phyloP scores from a whole-genome alignment of 1,140 invertebrate species.

The Heliconius hermathena region DNA sequence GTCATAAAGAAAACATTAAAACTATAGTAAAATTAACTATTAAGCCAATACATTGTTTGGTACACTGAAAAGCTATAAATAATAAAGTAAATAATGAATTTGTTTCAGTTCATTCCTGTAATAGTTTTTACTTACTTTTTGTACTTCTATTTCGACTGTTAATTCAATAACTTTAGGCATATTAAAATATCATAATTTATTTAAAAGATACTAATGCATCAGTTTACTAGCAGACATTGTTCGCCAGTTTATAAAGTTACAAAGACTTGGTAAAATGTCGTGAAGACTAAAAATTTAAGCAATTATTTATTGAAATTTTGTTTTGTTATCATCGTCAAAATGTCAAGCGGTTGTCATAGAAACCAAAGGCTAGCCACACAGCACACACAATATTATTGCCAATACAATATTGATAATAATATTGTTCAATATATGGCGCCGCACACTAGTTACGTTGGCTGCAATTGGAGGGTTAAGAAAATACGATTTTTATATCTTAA shows the following conservation, averaged over 20 bases:
- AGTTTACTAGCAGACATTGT: background rate
- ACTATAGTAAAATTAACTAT: background rate
- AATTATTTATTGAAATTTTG: conserved; percentile 4
- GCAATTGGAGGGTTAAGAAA: too few relatives aligned
- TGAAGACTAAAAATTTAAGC: background rate
- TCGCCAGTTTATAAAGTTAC: background rate
- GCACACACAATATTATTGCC: too few relatives aligned
- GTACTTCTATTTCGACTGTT: conserved; percentile 69
- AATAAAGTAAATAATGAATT: conserved; percentile 30
- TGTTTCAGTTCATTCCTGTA: background rate
- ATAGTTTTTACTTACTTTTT: conserved; percentile 54
- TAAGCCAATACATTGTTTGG: background rate
- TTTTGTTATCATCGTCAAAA: background rate
- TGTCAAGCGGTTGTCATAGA: conserved; percentile 16
- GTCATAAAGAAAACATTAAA: conserved; percentile 1
- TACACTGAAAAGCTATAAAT: background rate
- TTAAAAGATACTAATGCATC: conserved; percentile 4
- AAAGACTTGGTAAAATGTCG: background rate
- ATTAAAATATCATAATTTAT: conserved; percentile 38
- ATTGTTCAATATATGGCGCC: too few relatives aligned
- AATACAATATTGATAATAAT: too few relatives aligned
- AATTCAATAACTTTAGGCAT: conserved; percentile 75
- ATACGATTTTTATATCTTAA: too few relatives aligned
- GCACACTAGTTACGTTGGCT: too few relatives aligned
- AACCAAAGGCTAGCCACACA: background rate